Conservation (phyloP, 2,113 vertebrate genomes). For the Elachura formosa region DNA sequence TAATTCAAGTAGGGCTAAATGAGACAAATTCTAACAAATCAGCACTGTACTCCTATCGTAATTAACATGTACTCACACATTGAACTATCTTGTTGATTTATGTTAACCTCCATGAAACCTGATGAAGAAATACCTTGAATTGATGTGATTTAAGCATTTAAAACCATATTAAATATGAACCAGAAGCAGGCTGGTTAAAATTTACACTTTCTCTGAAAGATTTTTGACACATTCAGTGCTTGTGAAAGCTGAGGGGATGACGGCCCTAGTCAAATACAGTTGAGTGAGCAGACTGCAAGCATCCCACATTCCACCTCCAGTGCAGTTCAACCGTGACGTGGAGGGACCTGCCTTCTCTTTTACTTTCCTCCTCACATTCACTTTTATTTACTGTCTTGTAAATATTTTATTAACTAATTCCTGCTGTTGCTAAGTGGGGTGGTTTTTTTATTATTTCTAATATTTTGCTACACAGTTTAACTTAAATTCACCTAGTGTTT, state of each 20-base stretch:
- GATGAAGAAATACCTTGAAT: slow-evolving; percentile 51
- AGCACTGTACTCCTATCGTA: slow-evolving; percentile 8
- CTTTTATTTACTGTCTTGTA: slow-evolving; percentile 56
- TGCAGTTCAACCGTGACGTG: slow-evolving; percentile 79
- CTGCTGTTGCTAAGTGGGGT: background rate
- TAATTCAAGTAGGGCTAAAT: slow-evolving; percentile 36
- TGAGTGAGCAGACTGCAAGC: slow-evolving; percentile 79
- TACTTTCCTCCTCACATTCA: background rate
- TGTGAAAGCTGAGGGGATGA: slow-evolving; percentile 79
- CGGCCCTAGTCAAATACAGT: slow-evolving; percentile 82
- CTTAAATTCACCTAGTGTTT: background rate
- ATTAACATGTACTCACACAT: slow-evolving; percentile 40
- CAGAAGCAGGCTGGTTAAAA: slow-evolving; percentile 76
- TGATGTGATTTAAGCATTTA: slow-evolving; percentile 57
- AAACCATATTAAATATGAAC: slow-evolving; percentile 73
- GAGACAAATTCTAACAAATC: slow-evolving; percentile 33
- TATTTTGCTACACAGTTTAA: background rate
- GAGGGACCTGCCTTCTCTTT: slow-evolving; percentile 68
- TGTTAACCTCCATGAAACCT: slow-evolving; percentile 12
- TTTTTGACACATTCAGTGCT: slow-evolving; percentile 79
- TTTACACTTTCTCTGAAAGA: slow-evolving; percentile 77
- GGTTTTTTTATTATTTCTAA: background rate
- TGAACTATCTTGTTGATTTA: slow-evolving; percentile 26
- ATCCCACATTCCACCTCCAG: slow-evolving; percentile 73
- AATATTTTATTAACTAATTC: slow-evolving; percentile 64